Conservation (phyloP, 2,113 vertebrate genomes). For the Vireo altiloquus region DNA sequence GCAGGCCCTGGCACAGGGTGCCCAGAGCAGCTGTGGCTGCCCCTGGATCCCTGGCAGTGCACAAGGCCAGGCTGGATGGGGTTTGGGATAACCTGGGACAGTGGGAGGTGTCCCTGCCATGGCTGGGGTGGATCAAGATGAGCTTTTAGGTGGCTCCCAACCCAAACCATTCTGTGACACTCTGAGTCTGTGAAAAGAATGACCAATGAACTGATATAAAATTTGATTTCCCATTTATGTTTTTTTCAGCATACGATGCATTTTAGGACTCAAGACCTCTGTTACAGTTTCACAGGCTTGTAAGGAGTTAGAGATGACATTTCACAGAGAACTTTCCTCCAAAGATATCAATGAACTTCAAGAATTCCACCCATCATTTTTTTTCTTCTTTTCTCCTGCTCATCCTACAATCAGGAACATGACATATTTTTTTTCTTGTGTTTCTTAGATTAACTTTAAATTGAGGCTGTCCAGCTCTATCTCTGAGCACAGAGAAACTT, state of each 20-base stretch:
- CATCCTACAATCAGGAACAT: background rate
- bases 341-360: background rate
- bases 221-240: background rate
- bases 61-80: rapidly evolving
- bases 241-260: background rate
- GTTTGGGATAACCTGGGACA: rapidly evolving
- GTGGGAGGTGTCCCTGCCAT: background rate
- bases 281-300: background rate
- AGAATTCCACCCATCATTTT: background rate
- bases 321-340: background rate
- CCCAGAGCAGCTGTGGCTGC: background rate
- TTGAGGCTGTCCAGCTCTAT: background rate
- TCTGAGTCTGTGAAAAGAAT: background rate
- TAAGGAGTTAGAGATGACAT: background rate
- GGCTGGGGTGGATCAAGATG: too few relatives aligned
- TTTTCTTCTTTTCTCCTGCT: background rate
- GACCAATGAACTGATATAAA: background rate
- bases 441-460: background rate
- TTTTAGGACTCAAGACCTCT: background rate
- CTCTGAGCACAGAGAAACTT: background rate
- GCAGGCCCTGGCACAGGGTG: background rate
- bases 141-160: background rate
- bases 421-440: background rate
- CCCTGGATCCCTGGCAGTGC: background rate
- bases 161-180: background rate